Evolutionary conservation across 2,888 invertebrate species (phyloP).

Genomic region (Azorinus chamasolen): DNA sequence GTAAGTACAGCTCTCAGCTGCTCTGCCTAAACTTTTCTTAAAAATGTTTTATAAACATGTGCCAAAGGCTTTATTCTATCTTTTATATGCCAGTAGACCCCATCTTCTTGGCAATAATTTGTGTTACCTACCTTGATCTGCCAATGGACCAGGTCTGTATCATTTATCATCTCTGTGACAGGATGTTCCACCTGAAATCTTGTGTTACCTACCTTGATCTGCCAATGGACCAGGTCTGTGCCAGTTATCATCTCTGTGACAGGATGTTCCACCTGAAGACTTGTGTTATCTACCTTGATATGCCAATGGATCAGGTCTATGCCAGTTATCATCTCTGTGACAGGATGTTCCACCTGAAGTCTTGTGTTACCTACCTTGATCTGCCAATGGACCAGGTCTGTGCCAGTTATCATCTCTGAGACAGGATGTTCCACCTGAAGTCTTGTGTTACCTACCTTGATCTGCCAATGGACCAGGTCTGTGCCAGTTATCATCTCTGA

Average conservation of each 20-base stretch:
- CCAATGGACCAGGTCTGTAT: too few relatives aligned
- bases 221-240: slow-evolving; percentile 99
- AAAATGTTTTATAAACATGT: too few relatives aligned
- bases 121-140: too few relatives aligned
- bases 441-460: slow-evolving; percentile 86
- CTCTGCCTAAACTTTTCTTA: too few relatives aligned
- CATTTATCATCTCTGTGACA: too few relatives aligned
- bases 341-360: slow-evolving; percentile 87
- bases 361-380: slow-evolving; percentile 99
- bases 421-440: slow-evolving; percentile 88
- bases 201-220: slow-evolving; percentile 88
- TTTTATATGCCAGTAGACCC: too few relatives aligned
- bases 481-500: slow-evolving; percentile 98
- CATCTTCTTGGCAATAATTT: too few relatives aligned
- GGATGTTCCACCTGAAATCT: slow-evolving; percentile 89
- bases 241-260: slow-evolving; percentile 99
- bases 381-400: slow-evolving; percentile 99
- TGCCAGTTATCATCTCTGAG: slow-evolving; percentile 98
- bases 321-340: slow-evolving; percentile 99
- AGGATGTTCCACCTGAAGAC: slow-evolving; percentile 88
- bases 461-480: too few relatives aligned
- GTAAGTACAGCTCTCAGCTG: too few relatives aligned
- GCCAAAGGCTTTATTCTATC: too few relatives aligned
- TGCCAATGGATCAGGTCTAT: slow-evolving; percentile 99
- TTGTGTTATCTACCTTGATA: slow-evolving; percentile 99